Evolutionary conservation across 2,888 invertebrate genomes (phyloP), one percentile per base, ranked within the genome.

Genomic region (Tetropium fuscum): DNA sequence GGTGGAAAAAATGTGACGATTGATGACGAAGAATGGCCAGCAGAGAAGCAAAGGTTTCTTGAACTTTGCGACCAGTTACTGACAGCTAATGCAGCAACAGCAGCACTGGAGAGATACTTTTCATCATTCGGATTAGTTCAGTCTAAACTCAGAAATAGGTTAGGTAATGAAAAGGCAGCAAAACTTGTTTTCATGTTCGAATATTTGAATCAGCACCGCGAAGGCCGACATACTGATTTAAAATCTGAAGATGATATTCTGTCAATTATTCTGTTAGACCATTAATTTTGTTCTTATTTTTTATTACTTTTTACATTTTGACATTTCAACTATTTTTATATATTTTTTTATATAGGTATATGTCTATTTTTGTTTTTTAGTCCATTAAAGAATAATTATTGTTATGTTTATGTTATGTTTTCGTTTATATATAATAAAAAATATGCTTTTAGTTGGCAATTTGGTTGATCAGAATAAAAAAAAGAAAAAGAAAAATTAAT

Each of bases 51-150:
- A 27, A 27, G 11, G 30, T 30, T 30, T 30, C 30, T 30, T 30
- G 30, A 30, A n/a, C 30, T 30, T 30, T 10, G 30, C 30, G 30
- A 10, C 30, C 30, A 30, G 30, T 30, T 30, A 30, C 30, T 30
- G 30, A 30, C 30, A 30, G 30, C 10, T 30, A 30, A 30, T 30
- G 30, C 30, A 30, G 30, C 10, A 30, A 30, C 30, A 30, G 30
- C 27, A 27, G 27, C 27, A 27, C 27, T 27, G 27, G 7, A 27
- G 27, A 27, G 27, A 27, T 27, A 27, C 27, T 27, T 27, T 27
- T 30, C n/a, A n/a, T n/a, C n/a, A n/a, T n/a, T n/a, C 30, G 30
- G 30, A 30, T 30, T 30, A 30, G 30, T 30, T 30, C 30, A 30
- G 30, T 30, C 30, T 30, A 30, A 30, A 30, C 30, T 30, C 27